Percentiles rank a stretch among this genome's conserved stretches.
These are phyloP conservation scores for Spicauda simplicius DNA, from an alignment of 2,888 invertebrate genomes.

Conservation along the genomic window DNA sequence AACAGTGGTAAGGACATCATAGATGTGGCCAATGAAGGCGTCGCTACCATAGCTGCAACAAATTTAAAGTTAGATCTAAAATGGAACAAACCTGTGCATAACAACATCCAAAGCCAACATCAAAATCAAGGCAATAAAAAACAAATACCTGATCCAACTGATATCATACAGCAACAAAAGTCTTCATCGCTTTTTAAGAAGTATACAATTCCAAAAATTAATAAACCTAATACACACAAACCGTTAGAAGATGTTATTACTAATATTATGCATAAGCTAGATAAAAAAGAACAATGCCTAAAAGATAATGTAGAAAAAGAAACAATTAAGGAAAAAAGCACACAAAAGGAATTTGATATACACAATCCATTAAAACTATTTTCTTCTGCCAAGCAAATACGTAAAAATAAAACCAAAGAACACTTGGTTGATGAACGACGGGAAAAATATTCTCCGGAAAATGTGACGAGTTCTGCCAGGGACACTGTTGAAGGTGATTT, in stretches of 20 bases:
- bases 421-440: neutral
- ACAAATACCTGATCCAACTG: slow-evolving; percentile 29
- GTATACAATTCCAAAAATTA: slow-evolving; percentile 53
- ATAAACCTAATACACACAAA: slow-evolving; percentile 28
- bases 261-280: neutral
- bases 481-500: slow-evolving; percentile 67
- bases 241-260: neutral
- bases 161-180: slow-evolving; percentile 10
- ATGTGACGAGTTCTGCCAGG: neutral
- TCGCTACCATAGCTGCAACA: neutral
- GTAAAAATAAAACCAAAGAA: neutral
- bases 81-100: slow-evolving; percentile 5
- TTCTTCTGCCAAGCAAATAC: neutral
- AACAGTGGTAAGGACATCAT: neutral
- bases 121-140: neutral
- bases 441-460: neutral
- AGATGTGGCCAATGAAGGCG: neutral
- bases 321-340: neutral
- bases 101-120: slow-evolving; percentile 16
- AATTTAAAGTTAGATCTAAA: slow-evolving; percentile 6
- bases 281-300: neutral
- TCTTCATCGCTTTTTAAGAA: slow-evolving; percentile 26
- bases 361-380: neutral
- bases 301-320: neutral
- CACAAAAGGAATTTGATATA: neutral